A percentile compares a stretch with the other conserved stretches of the same genome.
Conservation (phyloP, 2,797 vertebrate species). For the Tangara arthus region DNA sequence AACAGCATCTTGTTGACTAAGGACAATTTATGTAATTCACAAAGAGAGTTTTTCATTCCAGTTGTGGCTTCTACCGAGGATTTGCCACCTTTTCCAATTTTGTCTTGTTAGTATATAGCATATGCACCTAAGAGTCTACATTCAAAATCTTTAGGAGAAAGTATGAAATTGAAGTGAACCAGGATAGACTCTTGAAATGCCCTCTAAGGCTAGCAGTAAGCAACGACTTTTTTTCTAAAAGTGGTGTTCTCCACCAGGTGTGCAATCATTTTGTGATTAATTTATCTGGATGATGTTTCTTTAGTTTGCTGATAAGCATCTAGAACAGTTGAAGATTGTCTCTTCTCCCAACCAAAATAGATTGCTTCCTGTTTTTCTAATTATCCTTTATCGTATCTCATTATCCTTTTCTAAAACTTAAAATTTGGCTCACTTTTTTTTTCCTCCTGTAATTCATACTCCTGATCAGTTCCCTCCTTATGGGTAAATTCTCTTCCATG, state of each 20-base stretch:
- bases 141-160: neutral
- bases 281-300: neutral
- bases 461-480: neutral
- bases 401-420: neutral
- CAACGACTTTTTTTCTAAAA: neutral
- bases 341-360: accelerated
- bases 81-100: neutral
- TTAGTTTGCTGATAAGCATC: neutral
- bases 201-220: neutral
- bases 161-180: neutral
- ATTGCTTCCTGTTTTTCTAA: neutral
- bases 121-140: neutral
- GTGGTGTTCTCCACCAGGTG: neutral
- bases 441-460: neutral
- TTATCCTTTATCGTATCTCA: neutral
- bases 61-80: neutral
- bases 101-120: neutral
- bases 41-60: neutral
- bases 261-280: neutral
- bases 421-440: neutral
- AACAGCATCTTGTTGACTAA: neutral
- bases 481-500: neutral
- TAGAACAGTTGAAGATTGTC: neutral
- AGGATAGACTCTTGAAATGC: neutral
- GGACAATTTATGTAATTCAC: neutral